phyloP scores from a whole-genome alignment of 2,888 invertebrate genomes.

The Gymnoscelis rufifasciata region DNA sequence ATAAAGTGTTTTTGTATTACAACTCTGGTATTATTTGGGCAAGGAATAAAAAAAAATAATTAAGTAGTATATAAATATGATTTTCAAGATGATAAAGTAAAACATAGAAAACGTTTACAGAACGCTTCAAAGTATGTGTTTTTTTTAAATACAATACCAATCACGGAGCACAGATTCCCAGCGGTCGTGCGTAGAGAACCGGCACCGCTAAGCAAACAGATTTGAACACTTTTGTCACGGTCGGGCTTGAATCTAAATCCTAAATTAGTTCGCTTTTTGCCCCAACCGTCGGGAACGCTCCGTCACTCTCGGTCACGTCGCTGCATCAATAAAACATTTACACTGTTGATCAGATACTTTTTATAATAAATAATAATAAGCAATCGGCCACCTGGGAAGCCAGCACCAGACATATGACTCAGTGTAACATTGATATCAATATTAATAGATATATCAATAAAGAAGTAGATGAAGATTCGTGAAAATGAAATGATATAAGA shows the following conservation, averaged over 20 bases:
- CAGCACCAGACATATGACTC: conserved; percentile 11
- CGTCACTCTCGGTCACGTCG: conserved; percentile 64
- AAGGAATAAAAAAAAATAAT: too few species aligned
- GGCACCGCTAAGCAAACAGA: conserved; percentile 62
- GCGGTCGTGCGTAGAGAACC: conserved; percentile 72
- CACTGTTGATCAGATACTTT: conserved; percentile 27
- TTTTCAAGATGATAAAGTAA: background rate
- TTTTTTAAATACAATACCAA: conserved; percentile 28
- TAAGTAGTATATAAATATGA: too few species aligned
- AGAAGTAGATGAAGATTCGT: background rate
- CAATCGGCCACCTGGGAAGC: conserved; percentile 19
- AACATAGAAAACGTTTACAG: too few species aligned
- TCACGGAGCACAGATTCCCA: conserved; percentile 46
- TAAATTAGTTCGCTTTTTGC: conserved; percentile 74
- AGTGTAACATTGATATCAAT: conserved; percentile 1
- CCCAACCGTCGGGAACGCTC: conserved; percentile 43
- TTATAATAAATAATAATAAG: conserved; percentile 19
- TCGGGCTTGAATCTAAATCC: conserved; percentile 59
- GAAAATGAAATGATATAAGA: conserved; percentile 13
- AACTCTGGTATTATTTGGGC: too few species aligned
- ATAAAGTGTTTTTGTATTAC: too few species aligned
- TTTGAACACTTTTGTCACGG: conserved; percentile 58
- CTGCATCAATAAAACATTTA: conserved; percentile 39
- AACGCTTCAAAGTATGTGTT: background rate
- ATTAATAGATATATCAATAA: background rate